Evolutionary conservation across 2,888 invertebrate genomes (phyloP).

Genomic region (Drosophila birchii): DNA sequence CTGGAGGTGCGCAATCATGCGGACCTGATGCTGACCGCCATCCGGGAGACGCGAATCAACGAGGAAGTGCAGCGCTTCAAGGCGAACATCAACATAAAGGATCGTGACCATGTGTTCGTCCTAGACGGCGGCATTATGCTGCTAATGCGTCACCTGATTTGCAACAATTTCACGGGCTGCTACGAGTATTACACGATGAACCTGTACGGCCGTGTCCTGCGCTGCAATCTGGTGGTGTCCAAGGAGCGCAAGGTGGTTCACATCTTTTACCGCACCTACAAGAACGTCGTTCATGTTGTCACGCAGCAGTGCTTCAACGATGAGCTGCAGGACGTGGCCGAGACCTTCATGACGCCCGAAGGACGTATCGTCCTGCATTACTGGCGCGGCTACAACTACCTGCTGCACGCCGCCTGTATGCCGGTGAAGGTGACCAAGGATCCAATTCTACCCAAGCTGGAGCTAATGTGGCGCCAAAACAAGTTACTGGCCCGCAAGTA

Average conservation of each 20-base stretch:
- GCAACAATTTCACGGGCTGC: constrained; percentile 73
- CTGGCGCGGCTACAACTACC: constrained; percentile 79
- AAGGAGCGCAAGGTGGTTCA: constrained; percentile 72
- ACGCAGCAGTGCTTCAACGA: constrained; percentile 80
- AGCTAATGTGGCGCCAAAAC: constrained; percentile 77
- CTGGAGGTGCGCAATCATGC: constrained; percentile 74
- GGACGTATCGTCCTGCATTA: constrained; percentile 80
- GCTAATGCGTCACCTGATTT: constrained; percentile 77
- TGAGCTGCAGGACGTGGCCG: constrained; percentile 74
- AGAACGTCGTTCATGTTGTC: constrained; percentile 63
- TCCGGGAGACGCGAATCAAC: constrained; percentile 76
- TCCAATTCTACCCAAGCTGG: constrained; percentile 68
- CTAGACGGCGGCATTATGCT: constrained; percentile 81
- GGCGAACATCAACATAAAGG: constrained; percentile 77
- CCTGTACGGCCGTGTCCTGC: constrained; percentile 73
- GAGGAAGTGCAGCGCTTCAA: constrained; percentile 76
- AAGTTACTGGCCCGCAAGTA: constrained; percentile 58
- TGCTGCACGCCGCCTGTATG: constrained; percentile 74
- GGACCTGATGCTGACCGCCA: constrained; percentile 63
- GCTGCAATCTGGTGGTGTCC: constrained; percentile 66
- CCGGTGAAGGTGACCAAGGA: constrained; percentile 58
- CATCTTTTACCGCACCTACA: constrained; percentile 78
- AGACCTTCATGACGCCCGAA: constrained; percentile 71
- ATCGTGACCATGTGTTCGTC: constrained; percentile 74
- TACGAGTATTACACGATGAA: constrained; percentile 80